A percentile compares a stretch with the other conserved stretches of the same genome.
Evolutionary conservation across 2,888 invertebrate species (phyloP).

Genomic region (Cetonia aurata): DNA sequence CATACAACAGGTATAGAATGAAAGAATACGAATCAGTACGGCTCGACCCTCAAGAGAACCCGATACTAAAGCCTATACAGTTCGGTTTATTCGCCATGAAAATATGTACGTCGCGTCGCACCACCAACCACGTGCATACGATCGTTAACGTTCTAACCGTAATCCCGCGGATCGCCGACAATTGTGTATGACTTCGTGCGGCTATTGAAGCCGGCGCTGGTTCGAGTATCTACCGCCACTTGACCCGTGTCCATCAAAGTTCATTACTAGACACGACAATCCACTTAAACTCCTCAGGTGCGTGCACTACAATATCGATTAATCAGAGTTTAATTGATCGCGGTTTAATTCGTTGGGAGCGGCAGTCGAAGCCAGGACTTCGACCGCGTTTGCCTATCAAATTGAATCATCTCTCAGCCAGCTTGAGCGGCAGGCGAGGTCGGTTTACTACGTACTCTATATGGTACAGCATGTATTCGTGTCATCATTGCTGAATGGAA

Average conservation of each 20-base stretch:
- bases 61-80: no score
- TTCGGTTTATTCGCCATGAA: no score
- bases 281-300: conserved; percentile 60
- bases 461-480: background rate
- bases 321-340: conserved; percentile 59
- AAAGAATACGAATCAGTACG: no score
- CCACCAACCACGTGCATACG: no score
- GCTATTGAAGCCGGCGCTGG: background rate
- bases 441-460: background rate
- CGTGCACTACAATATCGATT: conserved; percentile 58
- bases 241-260: conserved; percentile 60
- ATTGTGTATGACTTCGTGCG: conserved; percentile 14
- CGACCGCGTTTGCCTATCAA: conserved; percentile 23
- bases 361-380: background rate
- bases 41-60: no score
- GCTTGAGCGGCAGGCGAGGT: background rate
- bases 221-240: conserved; percentile 49
- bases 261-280: conserved; percentile 61
- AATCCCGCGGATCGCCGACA: background rate
- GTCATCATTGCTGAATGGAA: no score
- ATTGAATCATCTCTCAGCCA: conserved; percentile 10
- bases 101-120: no score
- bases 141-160: no score
- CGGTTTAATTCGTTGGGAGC: conserved; percentile 41
- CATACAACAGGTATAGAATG: no score